Percentiles rank a stretch among this genome's conserved stretches.
Evolutionary conservation across 2,888 invertebrate species (phyloP).

Genomic region (Sesia bembeciformis): DNA sequence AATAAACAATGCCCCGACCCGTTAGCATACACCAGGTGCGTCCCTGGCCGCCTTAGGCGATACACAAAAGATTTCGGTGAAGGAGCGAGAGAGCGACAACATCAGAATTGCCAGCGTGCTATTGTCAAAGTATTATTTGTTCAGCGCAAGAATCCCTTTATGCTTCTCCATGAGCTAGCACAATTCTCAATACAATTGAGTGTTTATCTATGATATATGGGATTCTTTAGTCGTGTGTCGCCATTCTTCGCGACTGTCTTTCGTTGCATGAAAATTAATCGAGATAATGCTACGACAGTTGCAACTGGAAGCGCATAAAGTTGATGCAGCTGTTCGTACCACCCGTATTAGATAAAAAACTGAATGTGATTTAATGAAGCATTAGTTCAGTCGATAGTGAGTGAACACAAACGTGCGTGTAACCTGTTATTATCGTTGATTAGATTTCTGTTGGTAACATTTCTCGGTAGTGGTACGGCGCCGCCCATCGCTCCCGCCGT

Average conservation of each 20-base stretch:
- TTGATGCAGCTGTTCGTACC: constrained; percentile 42
- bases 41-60: constrained; percentile 41
- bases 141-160: constrained; percentile 54
- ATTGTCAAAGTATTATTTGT: constrained; percentile 54
- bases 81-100: constrained; percentile 47
- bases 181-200: constrained; percentile 34
- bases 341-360: constrained; percentile 48
- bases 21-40: constrained; percentile 56
- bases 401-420: constrained; percentile 65
- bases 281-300: background rate
- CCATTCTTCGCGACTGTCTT: constrained; percentile 10
- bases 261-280: constrained; percentile 18
- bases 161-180: constrained; percentile 26
- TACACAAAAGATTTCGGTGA: constrained; percentile 66
- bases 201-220: constrained; percentile 62
- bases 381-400: constrained; percentile 62
- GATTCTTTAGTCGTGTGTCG: constrained; percentile 35
- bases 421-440: constrained; percentile 74
- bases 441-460: constrained; percentile 74
- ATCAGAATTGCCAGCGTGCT: constrained; percentile 39
- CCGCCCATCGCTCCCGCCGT: constrained; percentile 69
- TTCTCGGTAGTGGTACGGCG: constrained; percentile 70
- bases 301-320: constrained; percentile 8
- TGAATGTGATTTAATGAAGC: constrained; percentile 70
- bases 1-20: constrained; percentile 53